phyloP scores from a whole-genome alignment of 1,140 invertebrate species.

The Ceratoteleas bidentatus region DNA sequence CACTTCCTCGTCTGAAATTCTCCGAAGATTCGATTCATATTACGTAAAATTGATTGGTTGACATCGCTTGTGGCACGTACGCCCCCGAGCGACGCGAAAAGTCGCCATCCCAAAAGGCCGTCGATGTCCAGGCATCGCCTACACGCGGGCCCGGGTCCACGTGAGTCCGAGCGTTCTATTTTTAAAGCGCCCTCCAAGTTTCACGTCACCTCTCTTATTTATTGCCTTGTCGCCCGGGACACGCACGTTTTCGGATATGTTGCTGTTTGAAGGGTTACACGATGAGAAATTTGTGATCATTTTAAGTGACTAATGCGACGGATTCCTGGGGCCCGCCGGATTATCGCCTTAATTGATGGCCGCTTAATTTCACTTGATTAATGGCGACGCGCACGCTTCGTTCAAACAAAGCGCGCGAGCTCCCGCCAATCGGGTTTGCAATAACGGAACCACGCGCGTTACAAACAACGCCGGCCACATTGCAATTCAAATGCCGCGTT shows the following conservation, averaged over 20 bases:
- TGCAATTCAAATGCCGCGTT: constrained; percentile 42
- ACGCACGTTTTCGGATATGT: constrained; percentile 58
- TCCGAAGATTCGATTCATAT: too few relatives aligned
- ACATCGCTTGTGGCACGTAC: too few relatives aligned
- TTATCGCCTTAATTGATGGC: constrained; percentile 49
- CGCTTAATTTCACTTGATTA: constrained; percentile 31
- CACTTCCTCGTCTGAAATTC: too few relatives aligned
- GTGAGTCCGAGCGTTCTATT: constrained; percentile 69
- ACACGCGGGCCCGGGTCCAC: constrained; percentile 76
- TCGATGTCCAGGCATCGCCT: constrained; percentile 82
- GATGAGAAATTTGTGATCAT: constrained; percentile 58
- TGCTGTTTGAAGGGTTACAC: constrained; percentile 49
- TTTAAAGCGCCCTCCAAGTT: constrained; percentile 46
- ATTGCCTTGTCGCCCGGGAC: constrained; percentile 30
- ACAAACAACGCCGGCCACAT: not conserved
- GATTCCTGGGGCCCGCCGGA: constrained; percentile 28
- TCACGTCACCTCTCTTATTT: constrained; percentile 59
- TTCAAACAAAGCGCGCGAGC: too few relatives aligned
- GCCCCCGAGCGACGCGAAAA: constrained; percentile 72
- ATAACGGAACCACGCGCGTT: not conserved
- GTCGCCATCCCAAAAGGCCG: constrained; percentile 82
- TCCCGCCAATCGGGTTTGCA: too few relatives aligned
- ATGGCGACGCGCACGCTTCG: too few relatives aligned
- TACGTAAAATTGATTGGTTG: too few relatives aligned
- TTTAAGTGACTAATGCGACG: constrained; percentile 54